Evolutionary conservation across 1,140 invertebrate genomes (phyloP), one percentile per base, ranked within the genome.

Genomic region (Drosophila pseudoananassae): DNA sequence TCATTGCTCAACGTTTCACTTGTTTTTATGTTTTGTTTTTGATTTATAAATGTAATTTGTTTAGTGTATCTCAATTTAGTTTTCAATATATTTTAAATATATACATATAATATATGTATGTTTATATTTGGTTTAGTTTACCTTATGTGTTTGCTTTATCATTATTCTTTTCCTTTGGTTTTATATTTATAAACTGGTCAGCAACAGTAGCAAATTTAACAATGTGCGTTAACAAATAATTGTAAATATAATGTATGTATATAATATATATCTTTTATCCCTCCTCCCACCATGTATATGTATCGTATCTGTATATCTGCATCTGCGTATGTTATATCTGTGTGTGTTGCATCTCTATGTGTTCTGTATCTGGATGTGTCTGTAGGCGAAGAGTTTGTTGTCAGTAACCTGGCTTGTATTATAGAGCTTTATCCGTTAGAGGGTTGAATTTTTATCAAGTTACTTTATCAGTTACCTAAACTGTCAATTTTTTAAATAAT

Each of bases 151-250:
- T 78, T 87, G 75, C 61, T 61, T 71, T 71, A 75, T 49, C 43
- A 10, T 46, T 23, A 40, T 38, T 52, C 12, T 31, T 52, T 73
- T 31, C 10, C 9, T 78, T 25, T 56, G 68, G 52, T 63, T 63
- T 9, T 65, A 52, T 70, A 87, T 87, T 88, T 91, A 91, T 91
- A 91, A 91, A 91, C 90, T 91, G 90, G 90, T 91, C 90, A 91
- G 90, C 90, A 91, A 91, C 90, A 91, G 90, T 91, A 91, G 90
- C 90, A 91, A 91, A 91, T 91, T 91, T 91, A 91, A 91, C 90
- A 91, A 91, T 91, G 90, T 91, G 90, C 90, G 90, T 91, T 88
- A 91, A 91, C 90, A 91, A 91, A 91, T 91, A 91, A 91, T 91
- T 91, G 90, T 91, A 91, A 91, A 91, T 91, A 91, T 91, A 88